phyloP scores from a whole-genome alignment of 2,113 vertebrate species.

The Eurypyga helias region DNA sequence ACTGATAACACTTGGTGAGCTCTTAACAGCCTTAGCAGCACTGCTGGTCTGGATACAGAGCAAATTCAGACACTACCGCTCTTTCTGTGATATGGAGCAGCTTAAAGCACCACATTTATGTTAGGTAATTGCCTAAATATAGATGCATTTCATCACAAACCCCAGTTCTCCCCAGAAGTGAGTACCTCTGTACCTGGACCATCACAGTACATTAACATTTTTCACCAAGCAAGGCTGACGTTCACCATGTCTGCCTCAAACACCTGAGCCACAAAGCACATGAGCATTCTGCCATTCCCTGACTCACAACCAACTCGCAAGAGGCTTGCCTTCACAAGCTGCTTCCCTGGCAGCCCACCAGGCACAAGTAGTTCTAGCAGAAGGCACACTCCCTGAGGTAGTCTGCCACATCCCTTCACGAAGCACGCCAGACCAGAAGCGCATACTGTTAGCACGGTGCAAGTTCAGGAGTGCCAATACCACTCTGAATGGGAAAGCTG shows the following conservation, averaged over 20 bases:
- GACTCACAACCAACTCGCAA: not conserved
- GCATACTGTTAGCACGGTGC: not conserved
- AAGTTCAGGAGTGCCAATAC: not conserved
- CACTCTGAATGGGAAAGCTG: not conserved
- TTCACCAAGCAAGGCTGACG: not conserved
- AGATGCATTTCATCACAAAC: not conserved
- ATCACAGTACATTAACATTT: not conserved
- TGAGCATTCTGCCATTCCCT: not conserved
- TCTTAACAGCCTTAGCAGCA: not conserved
- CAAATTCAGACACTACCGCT: accelerated
- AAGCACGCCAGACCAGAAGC: not conserved
- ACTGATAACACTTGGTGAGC: not conserved
- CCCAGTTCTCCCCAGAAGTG: not conserved
- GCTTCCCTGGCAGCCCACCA: not conserved
- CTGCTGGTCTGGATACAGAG: not conserved
- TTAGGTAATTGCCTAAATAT: not conserved
- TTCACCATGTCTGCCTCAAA: not conserved
- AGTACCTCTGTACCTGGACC: not conserved
- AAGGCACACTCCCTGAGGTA: not conserved
- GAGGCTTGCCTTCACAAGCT: not conserved
- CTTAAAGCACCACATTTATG: not conserved
- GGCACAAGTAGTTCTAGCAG: not conserved
- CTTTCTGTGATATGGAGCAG: not conserved
- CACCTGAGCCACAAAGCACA: not conserved
- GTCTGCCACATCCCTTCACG: not conserved